Evolutionary conservation across 2,113 vertebrate species (phyloP), one percentile per base, ranked within the genome.

Genomic region (Illadopsis cleaveri): DNA sequence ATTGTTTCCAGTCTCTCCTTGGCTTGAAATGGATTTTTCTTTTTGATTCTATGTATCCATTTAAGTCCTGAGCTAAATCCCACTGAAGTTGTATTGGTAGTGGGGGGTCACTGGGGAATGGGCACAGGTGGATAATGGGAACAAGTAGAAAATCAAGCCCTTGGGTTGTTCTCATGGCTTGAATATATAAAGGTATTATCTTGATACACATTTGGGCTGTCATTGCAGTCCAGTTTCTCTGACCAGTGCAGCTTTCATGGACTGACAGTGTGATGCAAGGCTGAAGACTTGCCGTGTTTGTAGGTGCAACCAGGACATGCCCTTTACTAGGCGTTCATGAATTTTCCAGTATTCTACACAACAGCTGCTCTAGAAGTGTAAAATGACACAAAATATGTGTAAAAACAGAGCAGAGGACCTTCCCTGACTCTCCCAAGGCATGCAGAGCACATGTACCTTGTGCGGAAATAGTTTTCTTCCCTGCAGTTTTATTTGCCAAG

Each of bases 91-190:
- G 8, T 7, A n/a, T 58, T 68, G 53, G 35, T 24, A 30, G 45
- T 35, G 42, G 38, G 12, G 20, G 23, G 12, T 24, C 7, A 7
- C 0, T 27, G 40, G 21, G 21, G 47, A 76, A 30, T 0, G 0
- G 19, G 24, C 42, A 50, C 19, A 56, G 42, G 48, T 37, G 27
- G 44, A 22, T 0, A 0, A 19, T 42, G 31, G 56, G n/a, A 81
- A 27, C 17, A 40, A 23, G 33, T 10, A 31, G 50, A n/a, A 83
- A 72, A 54, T 92, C 11, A 81, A 83, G 23, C 9, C 47, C 4
- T 2, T 57, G 62, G 40, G 6, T 38, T 57, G 12, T 80, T 48
- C n/a, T 85, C 6, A 8, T 8, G 33, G 21, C 78, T 72, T 72
- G 58, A 69, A 37, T 75, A 16, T 33, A 11, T 35, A 21, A 51